Conservation (phyloP, 1,140 invertebrate genomes). For the Planococcus citri region DNA sequence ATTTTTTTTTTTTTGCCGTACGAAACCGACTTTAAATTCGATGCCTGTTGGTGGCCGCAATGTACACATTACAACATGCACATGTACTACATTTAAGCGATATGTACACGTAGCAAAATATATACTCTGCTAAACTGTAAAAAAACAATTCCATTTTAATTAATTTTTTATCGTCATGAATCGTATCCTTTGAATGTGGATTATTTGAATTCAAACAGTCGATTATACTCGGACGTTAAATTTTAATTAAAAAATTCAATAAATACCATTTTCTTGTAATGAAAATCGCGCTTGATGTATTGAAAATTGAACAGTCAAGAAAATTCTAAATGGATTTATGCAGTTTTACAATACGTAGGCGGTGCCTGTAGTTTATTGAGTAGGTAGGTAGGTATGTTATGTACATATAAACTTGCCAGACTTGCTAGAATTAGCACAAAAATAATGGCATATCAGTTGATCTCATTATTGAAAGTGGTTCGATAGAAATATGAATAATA, state of each 20-base stretch:
- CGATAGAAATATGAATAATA: too few relatives aligned
- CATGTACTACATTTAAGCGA: too few relatives aligned
- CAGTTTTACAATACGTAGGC: too few relatives aligned
- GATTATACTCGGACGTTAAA: background rate
- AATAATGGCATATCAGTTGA: too few relatives aligned
- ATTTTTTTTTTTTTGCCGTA: background rate
- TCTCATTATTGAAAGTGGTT: too few relatives aligned
- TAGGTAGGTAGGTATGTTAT: too few relatives aligned
- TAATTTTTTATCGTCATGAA: background rate
- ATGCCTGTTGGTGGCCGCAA: background rate
- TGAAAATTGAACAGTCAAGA: too few relatives aligned
- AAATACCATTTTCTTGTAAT: background rate
- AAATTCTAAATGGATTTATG: too few relatives aligned
- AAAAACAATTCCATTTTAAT: background rate
- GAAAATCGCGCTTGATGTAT: background rate
- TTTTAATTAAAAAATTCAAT: conserved; percentile 5
- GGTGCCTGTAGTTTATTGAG: too few relatives aligned
- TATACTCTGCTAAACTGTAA: background rate
- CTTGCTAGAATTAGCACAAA: too few relatives aligned
- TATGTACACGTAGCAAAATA: background rate
- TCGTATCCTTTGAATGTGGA: background rate
- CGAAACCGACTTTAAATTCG: background rate
- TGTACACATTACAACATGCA: too few relatives aligned
- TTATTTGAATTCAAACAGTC: conserved; percentile 3
- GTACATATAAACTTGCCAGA: too few relatives aligned